Percentiles rank a stretch among this genome's conserved stretches.
Evolutionary conservation across 2,113 vertebrate genomes (phyloP).

Genomic region (Python bivittatus): DNA sequence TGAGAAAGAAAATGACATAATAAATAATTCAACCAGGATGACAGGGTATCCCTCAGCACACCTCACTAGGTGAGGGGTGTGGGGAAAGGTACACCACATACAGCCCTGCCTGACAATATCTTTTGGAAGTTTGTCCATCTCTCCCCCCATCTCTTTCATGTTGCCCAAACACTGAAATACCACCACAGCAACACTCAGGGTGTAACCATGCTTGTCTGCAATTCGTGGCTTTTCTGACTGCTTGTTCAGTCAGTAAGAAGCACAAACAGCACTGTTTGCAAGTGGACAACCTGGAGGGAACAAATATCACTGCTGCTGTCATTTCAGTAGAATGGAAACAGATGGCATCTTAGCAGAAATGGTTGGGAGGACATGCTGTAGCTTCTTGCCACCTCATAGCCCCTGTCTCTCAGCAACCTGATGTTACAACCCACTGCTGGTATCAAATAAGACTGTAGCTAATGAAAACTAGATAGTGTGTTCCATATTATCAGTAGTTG

Average conservation of each 20-base stretch:
- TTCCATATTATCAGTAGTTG: background rate
- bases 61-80: background rate
- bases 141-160: background rate
- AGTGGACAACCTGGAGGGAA: background rate
- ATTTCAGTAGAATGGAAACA: background rate
- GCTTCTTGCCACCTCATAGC: background rate
- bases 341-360: background rate
- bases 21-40: constrained; percentile 2
- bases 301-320: background rate
- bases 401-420: background rate
- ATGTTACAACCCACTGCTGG: background rate
- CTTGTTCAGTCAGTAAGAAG: background rate
- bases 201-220: background rate
- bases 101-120: background rate
- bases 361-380: background rate
- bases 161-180: background rate
- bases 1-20: background rate
- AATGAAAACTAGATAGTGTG: background rate
- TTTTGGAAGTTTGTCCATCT: background rate
- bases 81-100: background rate
- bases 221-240: background rate
- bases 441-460: background rate
- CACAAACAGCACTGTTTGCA: background rate
- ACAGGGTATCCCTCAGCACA: background rate
- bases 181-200: too few species aligned